These are phyloP conservation scores for Rhabdornis inornatus DNA, from an alignment of 2,113 vertebrate genomes.

Conservation along the genomic window DNA sequence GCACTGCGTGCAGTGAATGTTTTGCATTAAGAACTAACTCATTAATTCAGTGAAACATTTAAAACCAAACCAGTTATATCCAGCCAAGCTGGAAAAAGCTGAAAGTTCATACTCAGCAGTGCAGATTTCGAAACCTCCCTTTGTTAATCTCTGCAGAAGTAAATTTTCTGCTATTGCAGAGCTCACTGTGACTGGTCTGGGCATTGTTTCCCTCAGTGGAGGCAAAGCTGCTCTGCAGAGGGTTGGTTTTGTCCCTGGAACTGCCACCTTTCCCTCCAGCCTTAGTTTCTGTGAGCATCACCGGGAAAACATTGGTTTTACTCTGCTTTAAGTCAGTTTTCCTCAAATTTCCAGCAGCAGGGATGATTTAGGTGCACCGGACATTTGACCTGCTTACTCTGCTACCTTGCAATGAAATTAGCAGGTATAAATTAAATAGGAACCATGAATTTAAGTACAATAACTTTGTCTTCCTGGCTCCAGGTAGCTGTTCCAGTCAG, in stretches of 20 bases:
- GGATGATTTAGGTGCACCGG: not conserved
- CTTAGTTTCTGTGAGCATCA: not conserved
- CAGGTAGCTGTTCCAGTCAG: not conserved
- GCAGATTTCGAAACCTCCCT: conserved; percentile 54
- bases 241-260: not conserved
- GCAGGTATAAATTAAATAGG: not conserved
- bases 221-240: not conserved
- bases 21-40: conserved; percentile 68
- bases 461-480: not conserved
- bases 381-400: not conserved
- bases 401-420: not conserved
- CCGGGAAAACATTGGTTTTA: not conserved
- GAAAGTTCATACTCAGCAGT: conserved; percentile 42
- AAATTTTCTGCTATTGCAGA: conserved; percentile 52
- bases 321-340: not conserved
- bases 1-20: not conserved
- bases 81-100: conserved; percentile 59
- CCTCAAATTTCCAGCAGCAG: not conserved
- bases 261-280: not conserved
- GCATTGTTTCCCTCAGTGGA: not conserved
- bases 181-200: not conserved
- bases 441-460: not conserved
- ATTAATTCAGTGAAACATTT: conserved; percentile 67
- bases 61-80: conserved; percentile 55
- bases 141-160: conserved; percentile 59